Percentiles rank a stretch among this genome's conserved stretches.
phyloP scores from a whole-genome alignment of 2,797 vertebrate species.

The Coreius guichenoti region DNA sequence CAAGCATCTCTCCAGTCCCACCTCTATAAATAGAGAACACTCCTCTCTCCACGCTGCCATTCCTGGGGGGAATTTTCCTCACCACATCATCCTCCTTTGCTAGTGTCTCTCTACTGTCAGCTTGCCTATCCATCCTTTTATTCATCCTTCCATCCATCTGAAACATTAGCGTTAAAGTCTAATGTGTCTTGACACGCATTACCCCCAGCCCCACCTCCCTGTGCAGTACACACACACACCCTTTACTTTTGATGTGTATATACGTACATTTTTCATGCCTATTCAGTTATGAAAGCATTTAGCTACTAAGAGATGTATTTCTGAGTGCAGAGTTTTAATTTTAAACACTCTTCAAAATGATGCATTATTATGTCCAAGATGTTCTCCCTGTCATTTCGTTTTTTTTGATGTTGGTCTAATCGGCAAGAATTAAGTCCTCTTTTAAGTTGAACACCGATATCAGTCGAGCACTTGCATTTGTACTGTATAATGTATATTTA shows the following conservation, averaged over 20 bases:
- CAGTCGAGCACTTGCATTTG: background rate
- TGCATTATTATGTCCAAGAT: background rate
- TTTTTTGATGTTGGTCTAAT: slow-evolving; percentile 6
- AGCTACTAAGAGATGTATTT: background rate
- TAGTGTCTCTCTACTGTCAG: slow-evolving; percentile 53
- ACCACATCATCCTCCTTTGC: slow-evolving; percentile 40
- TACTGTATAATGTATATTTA: slow-evolving; percentile 20
- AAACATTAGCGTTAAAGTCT: slow-evolving; percentile 54
- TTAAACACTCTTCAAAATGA: background rate
- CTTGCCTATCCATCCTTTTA: slow-evolving; percentile 63
- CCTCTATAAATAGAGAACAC: slow-evolving; percentile 76
- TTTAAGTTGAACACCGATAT: background rate
- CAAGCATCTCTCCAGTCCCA: slow-evolving; percentile 65
- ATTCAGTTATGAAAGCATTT: background rate
- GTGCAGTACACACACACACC: background rate
- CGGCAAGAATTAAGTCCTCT: background rate
- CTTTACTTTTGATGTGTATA: background rate
- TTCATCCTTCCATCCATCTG: slow-evolving; percentile 55
- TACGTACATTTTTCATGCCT: background rate
- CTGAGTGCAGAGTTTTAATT: background rate
- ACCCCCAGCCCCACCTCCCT: slow-evolving; percentile 35
- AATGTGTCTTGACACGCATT: slow-evolving; percentile 54
- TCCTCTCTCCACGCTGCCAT: slow-evolving; percentile 50
- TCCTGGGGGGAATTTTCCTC: slow-evolving; percentile 68
- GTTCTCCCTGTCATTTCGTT: slow-evolving; percentile 1